These are phyloP conservation scores for Watsonalla binaria DNA, from an alignment of 2,888 invertebrate species.

Conservation along the genomic window DNA sequence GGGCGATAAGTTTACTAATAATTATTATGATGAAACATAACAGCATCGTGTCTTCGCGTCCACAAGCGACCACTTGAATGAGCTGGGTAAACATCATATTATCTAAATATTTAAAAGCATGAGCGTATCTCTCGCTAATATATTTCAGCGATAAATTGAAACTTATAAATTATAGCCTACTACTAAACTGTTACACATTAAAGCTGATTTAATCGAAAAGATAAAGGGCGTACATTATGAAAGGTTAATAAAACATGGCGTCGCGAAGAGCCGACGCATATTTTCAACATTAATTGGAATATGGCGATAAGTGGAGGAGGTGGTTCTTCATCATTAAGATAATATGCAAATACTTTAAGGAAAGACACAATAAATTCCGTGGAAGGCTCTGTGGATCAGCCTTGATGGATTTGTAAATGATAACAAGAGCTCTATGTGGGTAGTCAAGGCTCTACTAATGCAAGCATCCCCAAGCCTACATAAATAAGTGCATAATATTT, in stretches of 20 bases:
- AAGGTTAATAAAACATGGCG: slow-evolving; percentile 62
- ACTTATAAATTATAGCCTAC: slow-evolving; percentile 34
- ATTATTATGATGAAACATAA: not conserved
- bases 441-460: slow-evolving; percentile 20
- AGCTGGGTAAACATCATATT: not conserved
- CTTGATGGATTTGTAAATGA: slow-evolving; percentile 57
- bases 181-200: slow-evolving; percentile 50
- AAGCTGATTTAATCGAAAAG: slow-evolving; percentile 49
- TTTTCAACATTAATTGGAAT: slow-evolving; percentile 69
- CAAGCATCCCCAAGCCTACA: not conserved
- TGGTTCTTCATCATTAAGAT: slow-evolving; percentile 67
- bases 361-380: slow-evolving; percentile 49
- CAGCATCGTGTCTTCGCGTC: not conserved
- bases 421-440: slow-evolving; percentile 38
- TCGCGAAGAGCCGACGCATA: slow-evolving; percentile 47
- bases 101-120: slow-evolving; percentile 12
- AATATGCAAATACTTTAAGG: slow-evolving; percentile 59
- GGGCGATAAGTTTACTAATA: not conserved
- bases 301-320: slow-evolving; percentile 58
- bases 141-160: slow-evolving; percentile 29
- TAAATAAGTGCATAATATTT: no score
- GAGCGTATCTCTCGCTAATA: slow-evolving; percentile 11
- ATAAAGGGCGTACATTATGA: slow-evolving; percentile 57
- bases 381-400: slow-evolving; percentile 38
- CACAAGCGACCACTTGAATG: not conserved